Evolutionary conservation across 2,888 invertebrate species (phyloP), one percentile per base, ranked within the genome.

Genomic region (Leptinotarsa haldemani): DNA sequence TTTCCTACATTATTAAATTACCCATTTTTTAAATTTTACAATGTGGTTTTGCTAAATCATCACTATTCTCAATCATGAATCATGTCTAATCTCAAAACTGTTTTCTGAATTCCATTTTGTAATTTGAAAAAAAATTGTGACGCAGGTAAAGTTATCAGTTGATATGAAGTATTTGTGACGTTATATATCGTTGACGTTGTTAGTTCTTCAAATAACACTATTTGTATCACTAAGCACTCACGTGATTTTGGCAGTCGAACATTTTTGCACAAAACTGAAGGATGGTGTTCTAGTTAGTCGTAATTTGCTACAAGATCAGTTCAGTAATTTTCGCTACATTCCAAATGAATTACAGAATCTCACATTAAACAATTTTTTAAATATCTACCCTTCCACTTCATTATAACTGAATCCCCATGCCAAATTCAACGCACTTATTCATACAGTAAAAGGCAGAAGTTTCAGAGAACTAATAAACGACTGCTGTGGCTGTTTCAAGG

Each of bases 131-230:
- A 67, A 70, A 67, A 77, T 70, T 71, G 71, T 75, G 76, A 80
- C 81, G 82, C 81, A 79, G 80, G 77, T 77, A 82, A 78, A 81
- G 80, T 82, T 81, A 83, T 80, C 83, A 83, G 80, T 83, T 87
- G 87, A 86, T 87, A 86, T 87, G 87, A 85, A 85, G 83, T 83
- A 83, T 80, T 86, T 85, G 85, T 85, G 85, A 84, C 83, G 80
- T 84, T 84, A 79, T 22, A 15, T 81, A 81, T 85, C 85, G 85
- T 85, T 85, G 85, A 81, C 76, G 78, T 79, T 74, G 68, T 65
- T 40, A 77, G 76, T 77, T 76, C 76, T 75, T 76, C 73, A 83
- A 83, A 82, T 84, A 85, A 85, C 85, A 85, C 84, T 84, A 82
- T 75, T 75, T 77, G 77, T 84, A 84, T 84, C 85, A 86, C 86